Evolutionary conservation across 2,113 vertebrate species (phyloP).

Genomic region (Chrysochloris asiatica): DNA sequence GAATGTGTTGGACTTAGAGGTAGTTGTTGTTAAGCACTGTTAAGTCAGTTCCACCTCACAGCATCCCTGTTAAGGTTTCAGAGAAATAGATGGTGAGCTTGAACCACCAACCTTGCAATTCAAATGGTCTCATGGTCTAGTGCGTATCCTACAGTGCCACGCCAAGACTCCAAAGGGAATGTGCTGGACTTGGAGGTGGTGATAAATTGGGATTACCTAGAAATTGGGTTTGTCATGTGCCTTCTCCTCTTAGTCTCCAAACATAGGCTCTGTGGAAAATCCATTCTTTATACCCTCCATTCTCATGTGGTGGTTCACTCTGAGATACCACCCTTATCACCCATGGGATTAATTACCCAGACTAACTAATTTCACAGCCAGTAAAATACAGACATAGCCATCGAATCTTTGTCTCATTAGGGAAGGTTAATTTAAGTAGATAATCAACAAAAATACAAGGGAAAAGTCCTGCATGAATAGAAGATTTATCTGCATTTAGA

Average conservation of each 20-base stretch:
- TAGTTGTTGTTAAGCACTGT: too few species aligned
- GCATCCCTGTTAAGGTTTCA: too few species aligned
- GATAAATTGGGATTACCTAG: neutral
- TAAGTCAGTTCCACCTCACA: too few species aligned
- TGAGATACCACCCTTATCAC: conserved; percentile 74
- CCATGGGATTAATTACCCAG: conserved; percentile 74
- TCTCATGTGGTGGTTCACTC: conserved; percentile 54
- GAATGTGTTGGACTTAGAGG: too few species aligned
- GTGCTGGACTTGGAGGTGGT: too few species aligned
- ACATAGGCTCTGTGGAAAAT: neutral
- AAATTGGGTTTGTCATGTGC: neutral
- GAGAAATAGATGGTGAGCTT: too few species aligned
- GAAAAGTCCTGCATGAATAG: conserved; percentile 70
- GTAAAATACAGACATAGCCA: conserved; percentile 82
- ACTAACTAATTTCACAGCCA: conserved; percentile 84
- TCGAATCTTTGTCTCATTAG: conserved; percentile 82
- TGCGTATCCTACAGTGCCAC: too few species aligned
- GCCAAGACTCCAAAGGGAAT: too few species aligned
- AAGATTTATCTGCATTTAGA: conserved; percentile 74
- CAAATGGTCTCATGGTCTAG: too few species aligned
- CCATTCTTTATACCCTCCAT: neutral
- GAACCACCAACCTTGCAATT: too few species aligned
- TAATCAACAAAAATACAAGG: conserved; percentile 84
- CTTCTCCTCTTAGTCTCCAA: neutral
- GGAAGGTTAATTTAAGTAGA: conserved; percentile 87